Base-by-base conservation (phyloP, 2,797 vertebrate species). In the Urophycis tenuis region DNA sequence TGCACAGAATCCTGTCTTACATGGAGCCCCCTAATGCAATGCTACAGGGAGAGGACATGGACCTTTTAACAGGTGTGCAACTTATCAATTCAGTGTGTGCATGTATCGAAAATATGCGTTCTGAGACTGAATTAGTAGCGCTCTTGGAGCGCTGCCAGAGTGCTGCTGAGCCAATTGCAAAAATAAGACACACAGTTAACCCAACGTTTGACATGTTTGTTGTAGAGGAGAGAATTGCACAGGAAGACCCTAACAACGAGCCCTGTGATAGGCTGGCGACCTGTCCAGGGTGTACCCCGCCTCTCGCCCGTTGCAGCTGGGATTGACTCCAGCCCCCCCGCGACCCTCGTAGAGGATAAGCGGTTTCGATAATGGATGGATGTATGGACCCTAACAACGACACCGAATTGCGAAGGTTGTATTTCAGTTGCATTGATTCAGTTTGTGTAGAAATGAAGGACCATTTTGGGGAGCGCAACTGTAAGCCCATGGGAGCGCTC, bases 361-460 rank as follows among this genome's bases (percentile, higher is more conserved):
- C n/a, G n/a, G n/a, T n/a, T n/a, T n/a, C n/a, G n/a, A n/a, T n/a
- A n/a, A n/a, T n/a, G n/a, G n/a, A n/a, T n/a, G n/a, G n/a, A n/a
- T n/a, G n/a, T n/a, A n/a, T n/a, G n/a, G n/a, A n/a, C n/a, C n/a
- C n/a, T n/a, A n/a, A n/a, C n/a, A n/a, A n/a, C n/a, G n/a, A n/a
- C n/a, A 41, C 45, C 22, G 74, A 79, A 67, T 45, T 79, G 36
- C 33, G 70, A 30, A 64, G 41, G 74, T n/a, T 76, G 19, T 75
- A 79, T 39, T 79, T 53, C 31, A 79, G 74, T 72, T 75, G 41
- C 17, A 75, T 41, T 72, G 74, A 75, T 35, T 72, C 74, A 79
- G 74, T 75, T 9, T 74, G 53, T 74, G 77, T 35, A 30, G 77
- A 78, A 78, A 78, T 78, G 49, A 74, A 74, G 36, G 35, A 78